Base-by-base conservation (phyloP, 2,113 vertebrate species). In the Athene noctua region DNA sequence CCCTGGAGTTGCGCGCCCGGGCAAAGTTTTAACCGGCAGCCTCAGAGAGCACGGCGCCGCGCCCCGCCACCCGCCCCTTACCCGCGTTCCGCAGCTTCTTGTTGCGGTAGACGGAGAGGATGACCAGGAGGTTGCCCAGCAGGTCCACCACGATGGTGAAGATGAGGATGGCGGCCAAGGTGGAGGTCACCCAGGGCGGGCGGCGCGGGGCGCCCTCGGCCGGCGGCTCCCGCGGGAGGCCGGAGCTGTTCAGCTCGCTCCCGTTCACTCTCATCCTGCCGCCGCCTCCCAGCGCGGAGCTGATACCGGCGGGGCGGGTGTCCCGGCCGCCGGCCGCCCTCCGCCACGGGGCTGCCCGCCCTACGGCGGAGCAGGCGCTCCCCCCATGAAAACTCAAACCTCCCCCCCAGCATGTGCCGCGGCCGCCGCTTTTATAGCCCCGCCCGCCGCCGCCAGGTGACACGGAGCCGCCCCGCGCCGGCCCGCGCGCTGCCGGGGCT, bases 111-210 rank as follows among this genome's bases (percentile, higher is more conserved):
- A 99, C 99, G 25, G 99, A 99, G 95, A 99, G 98, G 97, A 99
- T 99, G 89, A 99, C 99, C 98, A 99, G 86, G 29, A 99, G 97
- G 97, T 99, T 99, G 80, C 99, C 99, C 98, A 99, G 96, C 91
- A 99, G 95, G 98, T 99, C 99, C 72, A 99, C 99, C 54, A 99
- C 98, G 95, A 99, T 99, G 81, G 99, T 99, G 97, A 99, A 98
- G 98, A 99, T 98, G 94, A 99, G 99, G 87, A 99, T 97, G 96
- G 96, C 98, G 38, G 99, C 99, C 91, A 99, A 96, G 51, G 99
- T 97, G 61, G 97, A 98, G 52, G 98, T 98, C 78, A 99, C 98
- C 99, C 99, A 98, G 14, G 98, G 98, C 67, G 99, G 98, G 32
- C 99, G 98, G 72, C 97, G 97, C 78, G 97, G 94, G 49, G 88